Base-by-base conservation (phyloP, 2,888 invertebrate species). In the Melanargia galathea region DNA sequence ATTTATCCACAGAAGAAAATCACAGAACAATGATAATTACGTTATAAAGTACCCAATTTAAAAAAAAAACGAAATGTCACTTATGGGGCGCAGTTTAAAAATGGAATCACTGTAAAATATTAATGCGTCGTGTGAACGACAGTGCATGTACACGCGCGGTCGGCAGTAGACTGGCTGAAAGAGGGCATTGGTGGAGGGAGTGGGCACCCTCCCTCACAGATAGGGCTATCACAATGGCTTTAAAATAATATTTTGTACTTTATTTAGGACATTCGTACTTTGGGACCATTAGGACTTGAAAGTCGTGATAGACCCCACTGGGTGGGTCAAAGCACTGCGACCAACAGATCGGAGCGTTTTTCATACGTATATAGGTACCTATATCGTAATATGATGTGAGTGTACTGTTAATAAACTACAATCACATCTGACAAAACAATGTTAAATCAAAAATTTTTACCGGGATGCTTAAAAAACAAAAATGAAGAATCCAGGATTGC, bases 101-200 rank as follows among this genome's bases (percentile, higher is more conserved):
- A 59, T 59, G 54, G 26, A 62, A 49, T 51, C 56, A 62, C 62
- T 62, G 10, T 55, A 59, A 48, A 45, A 35, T 46, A 20, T 59
- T n/a, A 33, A 16, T 22, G 52, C 40, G 56, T 8, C 8, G 43
- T 46, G 8, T 40, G 18, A 35, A 40, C 40, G 38, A 45, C 16
- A 64, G 60, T 58, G 45, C 57, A 51, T 63, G 22, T 26, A 38
- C 66, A 48, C 63, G 60, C 68, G 63, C 66, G 68, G 66, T 62
- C 65, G 63, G 56, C 60, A 51, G 66, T 57, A 54, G 70, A 70
- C 70, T 70, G 70, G 52, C 66, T 58, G 46, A 43, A 40, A 38
- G 45, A 40, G 40, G 65, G 58, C 43, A 38, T 26, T 20, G 55
- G 38, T 38, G 64, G 64, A 59, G 64, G 62, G 55, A 38, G 59